Evolutionary conservation across 2,113 vertebrate genomes (phyloP).

Genomic region (Eptatretus burgeri): DNA sequence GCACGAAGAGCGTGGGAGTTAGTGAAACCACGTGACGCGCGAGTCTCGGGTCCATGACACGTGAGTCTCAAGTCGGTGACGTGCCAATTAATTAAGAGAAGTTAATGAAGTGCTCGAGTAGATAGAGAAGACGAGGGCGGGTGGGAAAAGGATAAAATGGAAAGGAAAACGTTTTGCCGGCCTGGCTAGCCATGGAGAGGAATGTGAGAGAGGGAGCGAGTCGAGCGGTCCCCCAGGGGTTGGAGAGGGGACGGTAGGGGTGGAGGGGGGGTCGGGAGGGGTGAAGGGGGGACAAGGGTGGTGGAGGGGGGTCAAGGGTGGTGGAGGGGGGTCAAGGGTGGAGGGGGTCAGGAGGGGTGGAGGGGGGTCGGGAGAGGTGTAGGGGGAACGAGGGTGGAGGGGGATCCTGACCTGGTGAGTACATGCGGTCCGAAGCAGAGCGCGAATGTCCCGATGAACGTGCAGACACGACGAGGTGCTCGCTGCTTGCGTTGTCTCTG

Average conservation of each 20-base stretch:
- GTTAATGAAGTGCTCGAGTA: no score
- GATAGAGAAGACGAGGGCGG: no score
- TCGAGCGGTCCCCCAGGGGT: neutral
- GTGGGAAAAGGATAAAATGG: no score
- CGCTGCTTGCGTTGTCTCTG: constrained; percentile 24
- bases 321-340: neutral
- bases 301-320: no score
- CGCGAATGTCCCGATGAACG: constrained; percentile 36
- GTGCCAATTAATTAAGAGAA: no score
- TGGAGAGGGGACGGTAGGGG: neutral
- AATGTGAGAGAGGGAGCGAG: neutral
- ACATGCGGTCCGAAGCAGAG: constrained; percentile 33
- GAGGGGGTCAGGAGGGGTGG: neutral
- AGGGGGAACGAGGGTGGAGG: neutral
- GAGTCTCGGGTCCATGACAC: no score
- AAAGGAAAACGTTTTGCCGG: no score
- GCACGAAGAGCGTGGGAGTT: no score
- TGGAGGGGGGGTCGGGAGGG: neutral
- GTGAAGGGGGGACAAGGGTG: neutral
- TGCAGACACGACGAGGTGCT: constrained; percentile 29
- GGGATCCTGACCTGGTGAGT: constrained; percentile 27
- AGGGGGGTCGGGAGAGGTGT: neutral
- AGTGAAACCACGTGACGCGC: no score
- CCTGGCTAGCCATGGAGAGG: no score
- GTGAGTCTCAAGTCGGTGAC: no score